Conservation (phyloP, 2,113 vertebrate genomes). For the Rhynchopsitta pachyrhyncha region DNA sequence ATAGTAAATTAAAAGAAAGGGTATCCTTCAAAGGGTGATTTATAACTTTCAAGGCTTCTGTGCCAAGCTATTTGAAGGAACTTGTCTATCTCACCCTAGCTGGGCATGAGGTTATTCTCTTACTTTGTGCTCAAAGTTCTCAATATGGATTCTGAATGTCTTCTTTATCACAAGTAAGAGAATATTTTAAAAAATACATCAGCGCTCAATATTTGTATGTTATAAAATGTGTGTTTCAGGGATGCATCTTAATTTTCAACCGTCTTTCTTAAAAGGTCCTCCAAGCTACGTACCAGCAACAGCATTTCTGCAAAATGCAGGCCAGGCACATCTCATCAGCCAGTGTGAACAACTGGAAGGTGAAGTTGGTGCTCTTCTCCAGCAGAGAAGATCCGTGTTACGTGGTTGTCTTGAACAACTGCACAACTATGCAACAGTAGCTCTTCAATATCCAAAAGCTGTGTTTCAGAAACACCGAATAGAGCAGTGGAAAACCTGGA, state of each 20-base stretch:
- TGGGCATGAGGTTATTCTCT: not conserved
- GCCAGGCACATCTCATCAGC: constrained; percentile 94
- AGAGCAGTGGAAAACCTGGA: constrained; percentile 95
- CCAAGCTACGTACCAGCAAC: constrained; percentile 97
- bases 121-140: not conserved
- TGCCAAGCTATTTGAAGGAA: not conserved
- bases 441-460: constrained; percentile 91
- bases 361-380: constrained; percentile 87
- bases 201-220: not conserved
- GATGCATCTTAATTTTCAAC: not conserved
- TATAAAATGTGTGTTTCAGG: not conserved
- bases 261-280: constrained; percentile 81
- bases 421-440: constrained; percentile 96
- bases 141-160: not conserved
- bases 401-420: constrained; percentile 91
- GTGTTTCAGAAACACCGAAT: constrained; percentile 89
- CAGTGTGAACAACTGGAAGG: constrained; percentile 94
- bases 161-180: not conserved
- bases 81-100: not conserved
- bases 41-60: not conserved
- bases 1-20: not conserved
- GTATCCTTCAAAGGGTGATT: not conserved
- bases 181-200: not conserved
- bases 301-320: constrained; percentile 94
- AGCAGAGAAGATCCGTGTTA: constrained; percentile 90